These are phyloP conservation scores for Pristionchus arcanus DNA, from an alignment of 2,888 invertebrate genomes.

Conservation along the genomic window DNA sequence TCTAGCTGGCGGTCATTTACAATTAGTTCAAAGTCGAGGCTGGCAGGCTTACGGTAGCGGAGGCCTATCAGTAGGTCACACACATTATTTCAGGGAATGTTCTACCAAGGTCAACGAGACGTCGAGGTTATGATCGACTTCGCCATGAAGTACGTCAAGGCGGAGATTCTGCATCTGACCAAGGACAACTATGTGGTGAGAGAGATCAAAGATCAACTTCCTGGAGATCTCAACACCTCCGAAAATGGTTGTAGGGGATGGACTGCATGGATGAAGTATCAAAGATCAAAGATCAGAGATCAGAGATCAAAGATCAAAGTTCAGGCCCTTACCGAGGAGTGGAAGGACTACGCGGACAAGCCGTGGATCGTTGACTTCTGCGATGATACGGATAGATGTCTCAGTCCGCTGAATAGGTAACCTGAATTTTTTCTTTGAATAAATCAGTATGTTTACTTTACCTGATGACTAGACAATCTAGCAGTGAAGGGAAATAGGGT, in stretches of 20 bases:
- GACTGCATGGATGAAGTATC: too few species aligned
- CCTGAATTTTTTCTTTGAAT: too few species aligned
- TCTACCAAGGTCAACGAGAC: conserved; percentile 84
- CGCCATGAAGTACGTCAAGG: conserved; percentile 84
- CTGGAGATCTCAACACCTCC: too few species aligned
- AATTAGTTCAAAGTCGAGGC: background rate
- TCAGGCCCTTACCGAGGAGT: conserved; percentile 65
- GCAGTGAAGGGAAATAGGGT: too few species aligned
- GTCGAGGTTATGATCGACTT: conserved; percentile 84
- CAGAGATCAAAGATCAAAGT: conserved; percentile 14
- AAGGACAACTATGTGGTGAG: conserved; percentile 65
- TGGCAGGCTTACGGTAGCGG: background rate
- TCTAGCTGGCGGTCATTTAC: background rate
- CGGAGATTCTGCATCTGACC: conserved; percentile 73
- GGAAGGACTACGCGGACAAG: conserved; percentile 68
- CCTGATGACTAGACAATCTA: too few species aligned
- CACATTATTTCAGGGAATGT: conserved; percentile 82
- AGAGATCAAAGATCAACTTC: background rate
- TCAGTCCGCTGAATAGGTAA: conserved; percentile 62
- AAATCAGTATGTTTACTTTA: too few species aligned
- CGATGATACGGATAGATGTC: conserved; percentile 74
- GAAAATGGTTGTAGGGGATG: too few species aligned
- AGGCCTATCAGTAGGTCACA: background rate
- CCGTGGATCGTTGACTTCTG: conserved; percentile 84
- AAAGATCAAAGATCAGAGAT: background rate